These are phyloP conservation scores for Nannobrachium achirus DNA, from an alignment of 2,113 vertebrate genomes.

Conservation along the genomic window DNA sequence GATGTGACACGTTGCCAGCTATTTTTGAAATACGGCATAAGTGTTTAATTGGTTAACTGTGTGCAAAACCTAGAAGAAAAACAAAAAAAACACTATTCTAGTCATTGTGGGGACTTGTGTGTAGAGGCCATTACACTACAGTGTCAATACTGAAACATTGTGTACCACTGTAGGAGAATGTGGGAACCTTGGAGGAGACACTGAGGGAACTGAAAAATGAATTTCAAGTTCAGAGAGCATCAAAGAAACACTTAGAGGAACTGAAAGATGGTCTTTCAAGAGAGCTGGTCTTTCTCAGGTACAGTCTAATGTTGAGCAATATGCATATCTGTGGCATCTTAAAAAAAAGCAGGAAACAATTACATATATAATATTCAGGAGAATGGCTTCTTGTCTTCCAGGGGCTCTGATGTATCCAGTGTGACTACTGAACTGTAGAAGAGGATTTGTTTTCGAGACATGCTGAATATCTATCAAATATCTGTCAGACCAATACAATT, in stretches of 20 bases:
- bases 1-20: too few relatives aligned
- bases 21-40: too few relatives aligned
- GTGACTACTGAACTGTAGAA: constrained; percentile 23
- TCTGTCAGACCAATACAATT: too few relatives aligned
- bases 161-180: constrained; percentile 76
- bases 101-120: too few relatives aligned
- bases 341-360: too few relatives aligned
- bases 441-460: constrained; percentile 18
- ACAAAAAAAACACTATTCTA: too few relatives aligned
- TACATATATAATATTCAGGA: neutral
- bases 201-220: constrained; percentile 81
- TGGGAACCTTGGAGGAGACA: constrained; percentile 83
- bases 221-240: constrained; percentile 83
- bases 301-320: neutral
- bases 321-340: neutral
- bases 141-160: too few relatives aligned
- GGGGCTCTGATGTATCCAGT: constrained; percentile 39
- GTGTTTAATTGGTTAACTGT: too few relatives aligned
- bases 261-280: constrained; percentile 79
- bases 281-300: constrained; percentile 88
- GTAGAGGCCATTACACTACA: too few relatives aligned
- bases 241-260: constrained; percentile 81
- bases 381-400: constrained; percentile 25
- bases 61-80: too few relatives aligned
- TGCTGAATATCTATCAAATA: neutral